A percentile compares a stretch with the other conserved stretches of the same genome.
Conservation (phyloP, 2,888 invertebrate genomes). For the Scaptomyza tumidula region DNA sequence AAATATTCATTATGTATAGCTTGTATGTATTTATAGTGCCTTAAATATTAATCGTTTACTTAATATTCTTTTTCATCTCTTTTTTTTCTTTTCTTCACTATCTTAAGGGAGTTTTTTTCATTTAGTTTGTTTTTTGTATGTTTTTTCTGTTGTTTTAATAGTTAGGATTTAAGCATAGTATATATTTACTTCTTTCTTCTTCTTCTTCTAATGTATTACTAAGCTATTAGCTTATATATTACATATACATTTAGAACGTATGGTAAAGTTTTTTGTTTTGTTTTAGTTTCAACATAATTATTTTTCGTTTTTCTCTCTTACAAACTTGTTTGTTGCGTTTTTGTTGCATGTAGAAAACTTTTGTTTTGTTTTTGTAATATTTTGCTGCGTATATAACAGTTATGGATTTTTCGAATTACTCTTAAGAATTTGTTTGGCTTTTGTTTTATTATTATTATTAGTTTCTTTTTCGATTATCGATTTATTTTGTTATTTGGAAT, state of each 20-base stretch:
- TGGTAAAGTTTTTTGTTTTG: conserved; percentile 50
- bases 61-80: conserved; percentile 47
- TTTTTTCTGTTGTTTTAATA: conserved; percentile 54
- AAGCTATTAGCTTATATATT: conserved; percentile 68
- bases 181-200: conserved; percentile 22
- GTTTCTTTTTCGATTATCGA: neutral
- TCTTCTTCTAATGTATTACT: conserved; percentile 46
- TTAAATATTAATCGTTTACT: conserved; percentile 68
- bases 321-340: conserved; percentile 39
- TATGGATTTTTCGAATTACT: conserved; percentile 24
- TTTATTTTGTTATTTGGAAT: conserved; percentile 47
- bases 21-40: conserved; percentile 78
- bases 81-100: conserved; percentile 23
- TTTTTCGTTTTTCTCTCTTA: conserved; percentile 1
- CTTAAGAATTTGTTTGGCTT: conserved; percentile 49
- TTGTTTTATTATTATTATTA: conserved; percentile 15
- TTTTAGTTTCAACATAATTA: conserved; percentile 44
- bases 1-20: conserved; percentile 80
- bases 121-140: conserved; percentile 56
- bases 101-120: conserved; percentile 57
- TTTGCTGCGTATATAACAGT: conserved; percentile 38
- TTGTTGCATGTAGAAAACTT: conserved; percentile 40
- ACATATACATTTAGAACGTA: conserved; percentile 68
- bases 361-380: conserved; percentile 26
- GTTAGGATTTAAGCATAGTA: conserved; percentile 78